Base-by-base conservation (phyloP, 2,888 invertebrate species). In the Arctia plantaginis region DNA sequence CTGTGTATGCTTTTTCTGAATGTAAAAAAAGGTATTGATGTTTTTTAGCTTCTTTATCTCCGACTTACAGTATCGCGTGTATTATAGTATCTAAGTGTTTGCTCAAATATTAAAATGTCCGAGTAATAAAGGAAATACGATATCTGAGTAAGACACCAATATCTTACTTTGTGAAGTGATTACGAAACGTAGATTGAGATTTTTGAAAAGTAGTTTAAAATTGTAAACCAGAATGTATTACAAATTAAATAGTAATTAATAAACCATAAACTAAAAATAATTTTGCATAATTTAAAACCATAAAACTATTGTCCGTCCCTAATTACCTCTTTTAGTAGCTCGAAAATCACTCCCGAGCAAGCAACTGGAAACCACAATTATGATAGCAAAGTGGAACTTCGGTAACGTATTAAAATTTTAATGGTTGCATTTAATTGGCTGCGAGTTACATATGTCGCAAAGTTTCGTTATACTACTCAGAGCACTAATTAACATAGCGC, bases 301-400 rank as follows among this genome's bases (percentile, higher is more conserved):
- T n/a, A 83, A 84, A 88, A 88, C 85, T 86, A 84, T 84, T 85
- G 81, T 77, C 81, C 75, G 78, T 79, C 73, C 80, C 87, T 90
- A 90, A 90, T 91, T 90, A 88, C 88, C 88, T 90, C 87, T 90
- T 90, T 85, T 83, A 84, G 82, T 84, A 81, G 81, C 79, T 79
- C 85, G 86, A 82, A 88, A 89, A 86, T 85, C 85, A 83, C 85
- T 83, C 78, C 72, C 71, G 74, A 74, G 76, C 82, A 73, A 82
- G 78, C 80, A 82, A 85, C 84, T 85, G 85, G 80, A 83, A 87
- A 86, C 83, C 80, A 82, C 83, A 87, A 88, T 90, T 88, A 89
- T 88, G 86, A 88, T 83, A 85, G 82, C 83, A 76, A 81, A 80
- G 82, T 80, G 66, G 76, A 85, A 87, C 78, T 84, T 83, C 66